These are phyloP conservation scores for Agonopterix alstromeriana DNA, from an alignment of 2,888 invertebrate genomes.

Conservation along the genomic window DNA sequence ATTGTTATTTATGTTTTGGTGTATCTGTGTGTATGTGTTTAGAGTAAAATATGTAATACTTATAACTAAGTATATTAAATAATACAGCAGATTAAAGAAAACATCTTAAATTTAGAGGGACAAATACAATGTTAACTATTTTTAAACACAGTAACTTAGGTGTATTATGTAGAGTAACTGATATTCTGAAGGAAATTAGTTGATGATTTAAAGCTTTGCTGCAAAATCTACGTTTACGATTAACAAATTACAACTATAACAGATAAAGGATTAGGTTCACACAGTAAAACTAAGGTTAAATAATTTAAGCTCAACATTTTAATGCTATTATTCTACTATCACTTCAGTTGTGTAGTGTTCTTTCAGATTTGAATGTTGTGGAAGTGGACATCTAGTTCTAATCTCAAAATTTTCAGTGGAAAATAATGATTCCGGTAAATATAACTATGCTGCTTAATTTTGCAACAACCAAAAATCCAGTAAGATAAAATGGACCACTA, in stretches of 20 bases:
- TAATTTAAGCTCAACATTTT: slow-evolving; percentile 20
- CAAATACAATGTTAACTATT: slow-evolving; percentile 25
- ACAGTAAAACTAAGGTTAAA: slow-evolving; percentile 47
- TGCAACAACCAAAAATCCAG: no score
- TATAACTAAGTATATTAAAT: slow-evolving; percentile 4
- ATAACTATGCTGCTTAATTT: no score
- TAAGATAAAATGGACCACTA: no score
- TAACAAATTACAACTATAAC: slow-evolving; percentile 36
- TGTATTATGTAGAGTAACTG: slow-evolving; percentile 62
- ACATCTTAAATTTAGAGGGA: slow-evolving; percentile 55
- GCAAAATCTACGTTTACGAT: slow-evolving; percentile 61
- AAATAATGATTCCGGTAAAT: no score
- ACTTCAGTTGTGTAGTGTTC: no score
- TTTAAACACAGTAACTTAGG: slow-evolving; percentile 22
- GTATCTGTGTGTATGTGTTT: slow-evolving; percentile 18
- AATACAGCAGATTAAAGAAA: slow-evolving; percentile 44
- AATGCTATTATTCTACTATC: no score
- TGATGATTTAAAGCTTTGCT: slow-evolving; percentile 63
- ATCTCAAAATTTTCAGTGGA: no score
- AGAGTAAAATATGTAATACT: neutral
- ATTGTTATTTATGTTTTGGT: slow-evolving; percentile 6
- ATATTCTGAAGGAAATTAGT: slow-evolving; percentile 53
- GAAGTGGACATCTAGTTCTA: no score
- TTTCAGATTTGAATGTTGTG: no score
- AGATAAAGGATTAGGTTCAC: slow-evolving; percentile 53